Conservation (phyloP, 2,797 vertebrate species). For the Paratrypauchen microcephalus region DNA sequence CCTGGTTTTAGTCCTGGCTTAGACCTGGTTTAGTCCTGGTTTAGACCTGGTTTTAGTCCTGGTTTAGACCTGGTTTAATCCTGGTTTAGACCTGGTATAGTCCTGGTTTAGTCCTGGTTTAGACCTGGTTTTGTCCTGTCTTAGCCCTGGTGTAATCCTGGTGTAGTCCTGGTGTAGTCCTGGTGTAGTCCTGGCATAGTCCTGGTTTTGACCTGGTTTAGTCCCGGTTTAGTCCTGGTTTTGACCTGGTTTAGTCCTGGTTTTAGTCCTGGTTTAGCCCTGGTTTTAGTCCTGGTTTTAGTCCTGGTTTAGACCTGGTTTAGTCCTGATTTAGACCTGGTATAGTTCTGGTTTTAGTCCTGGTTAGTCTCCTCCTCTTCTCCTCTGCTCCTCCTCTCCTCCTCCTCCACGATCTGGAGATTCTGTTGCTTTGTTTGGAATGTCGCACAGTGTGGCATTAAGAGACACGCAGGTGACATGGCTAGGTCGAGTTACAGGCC, state of each 20-base stretch:
- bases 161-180: too few relatives aligned
- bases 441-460: too few relatives aligned
- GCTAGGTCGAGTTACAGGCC: too few relatives aligned
- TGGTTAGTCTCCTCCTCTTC: too few relatives aligned
- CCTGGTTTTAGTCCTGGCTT: too few relatives aligned
- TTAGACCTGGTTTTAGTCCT: background rate
- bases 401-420: too few relatives aligned
- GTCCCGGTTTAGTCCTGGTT: background rate
- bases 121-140: background rate
- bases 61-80: background rate
- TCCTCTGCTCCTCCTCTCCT: too few relatives aligned
- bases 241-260: background rate
- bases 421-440: too few relatives aligned
- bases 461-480: too few relatives aligned
- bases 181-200: background rate
- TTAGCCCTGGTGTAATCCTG: too few relatives aligned
- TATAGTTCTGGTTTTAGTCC: background rate
- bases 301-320: background rate
- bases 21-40: background rate
- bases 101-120: background rate
- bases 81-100: background rate
- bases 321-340: background rate
- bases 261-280: background rate
- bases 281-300: background rate
- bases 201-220: background rate